A percentile compares a stretch with the other conserved stretches of the same genome.
These are phyloP conservation scores for Pantelozetes paolii DNA, from an alignment of 2,888 invertebrate species.

Conservation along the genomic window DNA sequence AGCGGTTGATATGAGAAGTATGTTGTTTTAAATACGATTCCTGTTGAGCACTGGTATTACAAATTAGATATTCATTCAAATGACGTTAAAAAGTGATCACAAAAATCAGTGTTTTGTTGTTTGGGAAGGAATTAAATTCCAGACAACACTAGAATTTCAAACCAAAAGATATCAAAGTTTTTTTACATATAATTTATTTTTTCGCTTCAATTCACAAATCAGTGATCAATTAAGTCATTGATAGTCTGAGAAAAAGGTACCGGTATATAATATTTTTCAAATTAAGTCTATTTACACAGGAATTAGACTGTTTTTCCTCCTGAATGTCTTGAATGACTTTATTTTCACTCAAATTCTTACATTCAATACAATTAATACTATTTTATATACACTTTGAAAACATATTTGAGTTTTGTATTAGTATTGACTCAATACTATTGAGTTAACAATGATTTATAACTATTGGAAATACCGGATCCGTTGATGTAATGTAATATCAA, in stretches of 20 bases:
- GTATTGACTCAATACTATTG: not conserved
- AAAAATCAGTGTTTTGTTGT: not conserved
- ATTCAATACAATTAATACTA: too few relatives aligned
- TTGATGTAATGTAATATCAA: not conserved
- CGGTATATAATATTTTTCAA: not conserved
- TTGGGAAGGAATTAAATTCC: constrained; percentile 3
- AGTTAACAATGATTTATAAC: not conserved
- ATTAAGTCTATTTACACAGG: not conserved
- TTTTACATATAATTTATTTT: not conserved
- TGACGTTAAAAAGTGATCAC: not conserved
- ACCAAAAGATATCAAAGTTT: not conserved
- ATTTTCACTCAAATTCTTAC: too few relatives aligned
- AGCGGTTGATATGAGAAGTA: too few relatives aligned
- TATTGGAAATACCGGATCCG: not conserved
- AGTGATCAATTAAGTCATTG: not conserved
- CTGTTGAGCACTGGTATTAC: too few relatives aligned
- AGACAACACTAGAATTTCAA: constrained; percentile 11
- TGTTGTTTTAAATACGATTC: too few relatives aligned
- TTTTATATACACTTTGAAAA: not conserved
- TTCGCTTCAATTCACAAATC: constrained; percentile 2
- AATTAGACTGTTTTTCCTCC: too few relatives aligned
- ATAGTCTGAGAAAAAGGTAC: not conserved
- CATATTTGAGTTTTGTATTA: not conserved
- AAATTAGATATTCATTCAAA: not conserved
- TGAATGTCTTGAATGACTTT: too few relatives aligned